Conservation (phyloP, 1,140 invertebrate genomes). For the Metopolophium dirhodum region DNA sequence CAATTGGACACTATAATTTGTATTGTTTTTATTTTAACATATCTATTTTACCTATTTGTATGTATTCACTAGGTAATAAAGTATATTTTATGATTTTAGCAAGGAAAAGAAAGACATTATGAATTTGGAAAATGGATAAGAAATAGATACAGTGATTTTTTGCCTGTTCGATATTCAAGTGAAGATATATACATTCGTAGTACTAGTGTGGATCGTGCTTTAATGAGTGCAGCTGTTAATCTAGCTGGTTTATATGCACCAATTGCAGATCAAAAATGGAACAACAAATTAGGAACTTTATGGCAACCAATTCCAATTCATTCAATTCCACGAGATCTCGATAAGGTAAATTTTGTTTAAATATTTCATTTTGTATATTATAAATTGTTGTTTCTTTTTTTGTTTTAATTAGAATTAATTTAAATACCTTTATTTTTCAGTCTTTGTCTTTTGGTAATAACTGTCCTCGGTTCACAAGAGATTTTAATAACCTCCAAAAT, state of each 20-base stretch:
- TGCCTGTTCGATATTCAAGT: slow-evolving; percentile 68
- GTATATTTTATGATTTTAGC: slow-evolving; percentile 63
- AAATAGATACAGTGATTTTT: slow-evolving; percentile 69
- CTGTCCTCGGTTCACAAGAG: background rate
- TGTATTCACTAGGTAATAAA: background rate
- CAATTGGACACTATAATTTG: background rate
- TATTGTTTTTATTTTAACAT: background rate
- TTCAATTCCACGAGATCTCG: slow-evolving; percentile 68
- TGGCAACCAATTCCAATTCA: slow-evolving; percentile 92
- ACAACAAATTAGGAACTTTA: slow-evolving; percentile 67
- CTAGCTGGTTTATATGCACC: slow-evolving; percentile 86
- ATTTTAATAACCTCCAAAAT: slow-evolving; percentile 5
- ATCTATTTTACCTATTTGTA: background rate
- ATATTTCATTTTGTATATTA: background rate
- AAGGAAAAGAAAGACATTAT: slow-evolving; percentile 71
- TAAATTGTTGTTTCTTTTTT: background rate
- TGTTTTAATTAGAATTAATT: background rate
- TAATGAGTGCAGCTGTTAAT: slow-evolving; percentile 83
- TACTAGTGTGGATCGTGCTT: slow-evolving; percentile 76
- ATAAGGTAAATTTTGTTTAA: slow-evolving; percentile 69
- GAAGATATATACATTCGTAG: slow-evolving; percentile 73
- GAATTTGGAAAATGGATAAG: slow-evolving; percentile 70
- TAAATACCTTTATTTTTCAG: slow-evolving; percentile 24
- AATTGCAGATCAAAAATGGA: slow-evolving; percentile 72
- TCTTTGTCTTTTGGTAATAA: slow-evolving; percentile 36